A percentile compares a stretch with the other conserved stretches of the same genome.
phyloP scores from a whole-genome alignment of 2,113 vertebrate genomes.

The Sterrhoptilus dennistouni region DNA sequence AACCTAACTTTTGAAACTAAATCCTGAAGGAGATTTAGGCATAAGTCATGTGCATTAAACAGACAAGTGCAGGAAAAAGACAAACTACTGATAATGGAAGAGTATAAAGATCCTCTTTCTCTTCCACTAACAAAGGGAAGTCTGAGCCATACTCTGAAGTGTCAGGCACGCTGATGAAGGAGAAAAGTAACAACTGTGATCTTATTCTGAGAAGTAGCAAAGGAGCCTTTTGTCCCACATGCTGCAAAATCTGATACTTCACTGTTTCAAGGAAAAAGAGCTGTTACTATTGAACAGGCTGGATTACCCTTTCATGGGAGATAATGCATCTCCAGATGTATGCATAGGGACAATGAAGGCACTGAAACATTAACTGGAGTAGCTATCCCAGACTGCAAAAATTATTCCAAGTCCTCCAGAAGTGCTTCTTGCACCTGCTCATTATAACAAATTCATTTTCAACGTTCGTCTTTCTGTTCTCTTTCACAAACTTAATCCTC shows the following conservation, averaged over 20 bases:
- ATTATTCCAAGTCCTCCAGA: not conserved
- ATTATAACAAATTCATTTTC: not conserved
- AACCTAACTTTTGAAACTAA: not conserved
- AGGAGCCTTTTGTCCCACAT: constrained; percentile 28
- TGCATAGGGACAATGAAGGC: not conserved
- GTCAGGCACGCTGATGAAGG: constrained; percentile 4
- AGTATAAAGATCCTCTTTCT: constrained; percentile 34
- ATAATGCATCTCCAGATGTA: constrained; percentile 49
- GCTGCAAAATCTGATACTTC: constrained; percentile 34
- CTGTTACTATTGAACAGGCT: constrained; percentile 9
- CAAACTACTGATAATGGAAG: not conserved
- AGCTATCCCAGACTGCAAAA: not conserved
- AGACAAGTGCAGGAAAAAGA: constrained; percentile 2
- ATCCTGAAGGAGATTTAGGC: not conserved
- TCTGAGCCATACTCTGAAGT: constrained; percentile 25
- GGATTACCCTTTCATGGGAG: not conserved
- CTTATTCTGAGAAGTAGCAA: constrained; percentile 21
- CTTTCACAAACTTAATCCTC: not conserved
- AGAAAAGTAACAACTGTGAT: not conserved
- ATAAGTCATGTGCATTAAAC: not conserved
- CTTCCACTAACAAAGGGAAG: constrained; percentile 38
- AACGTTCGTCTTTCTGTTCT: not conserved
- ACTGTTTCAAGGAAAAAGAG: constrained; percentile 51
- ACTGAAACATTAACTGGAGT: constrained; percentile 27
- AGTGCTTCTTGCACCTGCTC: not conserved